Evolutionary conservation across 2,113 vertebrate genomes (phyloP), one percentile per base, ranked within the genome.

Genomic region (Elaphurus davidianus): DNA sequence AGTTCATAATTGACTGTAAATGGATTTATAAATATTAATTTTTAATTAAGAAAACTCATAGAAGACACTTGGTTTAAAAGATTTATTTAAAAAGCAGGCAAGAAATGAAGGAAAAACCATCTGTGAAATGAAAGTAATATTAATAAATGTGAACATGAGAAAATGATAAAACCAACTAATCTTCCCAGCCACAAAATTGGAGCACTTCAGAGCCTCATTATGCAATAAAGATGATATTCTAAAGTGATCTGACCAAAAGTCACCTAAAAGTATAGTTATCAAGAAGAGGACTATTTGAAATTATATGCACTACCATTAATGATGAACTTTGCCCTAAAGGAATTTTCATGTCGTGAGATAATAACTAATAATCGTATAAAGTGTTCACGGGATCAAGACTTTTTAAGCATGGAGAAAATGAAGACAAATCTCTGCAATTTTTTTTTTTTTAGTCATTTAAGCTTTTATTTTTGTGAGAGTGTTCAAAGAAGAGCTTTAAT

Each of bases 401-500:
- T 87, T 59, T 59, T 79, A 76, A 81, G 82, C 43, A 25, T 28
- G 50, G 12, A 62, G 60, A 87, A 82, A 86, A 76, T 50, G 23
- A 64, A 67, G n/a, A 43, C 30, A 57, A 45, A 74, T 57, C 5
- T 78, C 45, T 84, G 17, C 1, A 13, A 40, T 36, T 71, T 33
- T 60, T 64, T n/a, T n/a, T 36, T 40, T 84, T 90, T 84, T 54
- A 33, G 47, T 94, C 55, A 76, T 64, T 90, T 85, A 62, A 82
- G 87, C 64, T 84, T 94, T 91, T 30, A 54, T 59, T 97, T 94
- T 94, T 78, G 67, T 85, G 62, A 92, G 30, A 82, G 74, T 17
- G 30, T 74, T 96, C 87, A 87, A 74, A 82, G 64, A 36, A 93
- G 78, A 85, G 33, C 64, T 76, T 76, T 93, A 94, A 71, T 74